Evolutionary conservation across 23 tunicate species (phyloP).

Genomic region (Styela plicata): DNA sequence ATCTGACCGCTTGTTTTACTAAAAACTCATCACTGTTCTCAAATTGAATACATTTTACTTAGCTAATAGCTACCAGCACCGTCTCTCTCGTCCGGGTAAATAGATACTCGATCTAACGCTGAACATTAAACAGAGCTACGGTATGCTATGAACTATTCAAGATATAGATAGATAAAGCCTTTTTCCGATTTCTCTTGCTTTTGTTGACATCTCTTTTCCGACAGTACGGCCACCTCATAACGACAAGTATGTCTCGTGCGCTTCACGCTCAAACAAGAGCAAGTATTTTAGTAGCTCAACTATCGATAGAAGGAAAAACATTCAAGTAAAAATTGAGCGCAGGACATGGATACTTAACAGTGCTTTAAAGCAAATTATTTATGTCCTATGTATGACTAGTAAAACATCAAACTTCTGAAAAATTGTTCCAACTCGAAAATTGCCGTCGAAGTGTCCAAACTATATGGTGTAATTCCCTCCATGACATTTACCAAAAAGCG

Average conservation of each 20-base stretch:
- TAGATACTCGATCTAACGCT: background rate
- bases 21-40: background rate
- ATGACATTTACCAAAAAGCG: background rate
- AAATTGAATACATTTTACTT: background rate
- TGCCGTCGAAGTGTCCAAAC: background rate
- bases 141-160: background rate
- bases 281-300: background rate
- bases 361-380: too few species aligned
- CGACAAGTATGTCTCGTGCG: background rate
- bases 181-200: background rate
- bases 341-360: too few species aligned
- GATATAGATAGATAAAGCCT: too few species aligned
- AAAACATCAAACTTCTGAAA: too few species aligned
- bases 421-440: background rate
- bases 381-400: too few species aligned
- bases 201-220: background rate
- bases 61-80: background rate
- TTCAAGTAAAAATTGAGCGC: too few species aligned
- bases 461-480: background rate
- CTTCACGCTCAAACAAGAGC: background rate
- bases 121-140: background rate
- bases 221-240: background rate
- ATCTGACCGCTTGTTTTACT: background rate
- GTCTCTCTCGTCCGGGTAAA: background rate
- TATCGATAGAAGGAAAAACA: too few species aligned